Evolutionary conservation across 35 echinoderm and acorn worm genomes (phyloP).

Genomic region (Anneissia japonica): DNA sequence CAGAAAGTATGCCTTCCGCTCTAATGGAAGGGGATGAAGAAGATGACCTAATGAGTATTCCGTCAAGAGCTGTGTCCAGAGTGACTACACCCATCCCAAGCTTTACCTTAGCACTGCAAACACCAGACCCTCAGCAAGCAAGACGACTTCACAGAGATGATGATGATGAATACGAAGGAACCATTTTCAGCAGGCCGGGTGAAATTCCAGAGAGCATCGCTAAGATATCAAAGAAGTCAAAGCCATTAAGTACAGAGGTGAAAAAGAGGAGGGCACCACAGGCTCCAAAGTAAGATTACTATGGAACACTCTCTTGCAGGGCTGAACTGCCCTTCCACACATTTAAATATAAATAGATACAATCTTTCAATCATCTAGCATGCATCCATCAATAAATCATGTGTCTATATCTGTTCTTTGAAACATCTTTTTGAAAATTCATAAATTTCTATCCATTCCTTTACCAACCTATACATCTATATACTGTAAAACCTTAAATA

Average conservation of each 20-base stretch:
- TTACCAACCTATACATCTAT: no score
- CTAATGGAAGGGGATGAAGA: constrained; percentile 97
- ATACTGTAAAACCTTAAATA: no score
- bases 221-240: background rate
- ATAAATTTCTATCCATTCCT: no score
- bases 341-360: no score
- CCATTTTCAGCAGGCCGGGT: background rate
- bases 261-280: background rate
- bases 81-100: constrained; percentile 53
- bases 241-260: background rate
- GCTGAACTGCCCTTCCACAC: no score
- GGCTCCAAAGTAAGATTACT: background rate
- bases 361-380: no score
- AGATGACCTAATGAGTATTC: constrained; percentile 46
- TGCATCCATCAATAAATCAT: no score
- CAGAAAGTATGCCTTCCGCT: constrained; percentile 67
- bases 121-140: background rate
- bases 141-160: background rate
- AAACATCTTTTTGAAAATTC: no score
- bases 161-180: background rate
- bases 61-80: constrained; percentile 44
- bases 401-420: no score
- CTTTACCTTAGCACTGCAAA: background rate
- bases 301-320: no score
- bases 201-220: background rate